phyloP scores from a whole-genome alignment of 2,113 vertebrate species.

The Pachycephala philippinensis region DNA sequence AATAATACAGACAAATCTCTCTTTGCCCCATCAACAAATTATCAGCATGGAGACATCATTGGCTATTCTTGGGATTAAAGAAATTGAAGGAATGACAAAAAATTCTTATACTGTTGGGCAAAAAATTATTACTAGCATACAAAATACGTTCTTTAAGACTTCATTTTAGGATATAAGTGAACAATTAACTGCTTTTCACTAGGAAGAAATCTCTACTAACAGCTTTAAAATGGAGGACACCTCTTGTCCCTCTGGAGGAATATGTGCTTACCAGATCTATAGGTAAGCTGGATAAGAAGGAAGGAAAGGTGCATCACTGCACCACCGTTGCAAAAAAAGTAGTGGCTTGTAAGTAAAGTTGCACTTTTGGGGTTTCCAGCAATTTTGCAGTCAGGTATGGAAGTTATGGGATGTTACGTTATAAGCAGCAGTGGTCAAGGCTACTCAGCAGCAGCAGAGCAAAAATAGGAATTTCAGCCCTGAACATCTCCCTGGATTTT shows the following conservation, averaged over 20 bases:
- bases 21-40: neutral
- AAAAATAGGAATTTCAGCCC: neutral
- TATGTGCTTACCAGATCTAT: neutral
- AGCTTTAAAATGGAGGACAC: neutral
- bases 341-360: neutral
- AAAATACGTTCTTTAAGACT: neutral
- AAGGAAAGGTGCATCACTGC: neutral
- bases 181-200: neutral
- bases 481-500: neutral
- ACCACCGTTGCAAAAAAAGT: neutral
- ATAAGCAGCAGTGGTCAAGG: neutral
- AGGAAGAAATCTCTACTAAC: neutral
- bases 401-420: neutral
- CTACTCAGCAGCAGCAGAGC: neutral
- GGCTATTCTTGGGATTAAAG: neutral
- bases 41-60: neutral
- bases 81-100: neutral
- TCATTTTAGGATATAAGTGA: neutral
- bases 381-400: neutral
- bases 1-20: neutral
- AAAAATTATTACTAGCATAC: neutral
- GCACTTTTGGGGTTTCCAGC: neutral
- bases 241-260: neutral
- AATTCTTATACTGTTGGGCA: accelerated
- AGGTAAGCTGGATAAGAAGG: neutral